Evolutionary conservation across 2,113 vertebrate genomes (phyloP), one percentile per base, ranked within the genome.

Genomic region (Accipiter cooperii): DNA sequence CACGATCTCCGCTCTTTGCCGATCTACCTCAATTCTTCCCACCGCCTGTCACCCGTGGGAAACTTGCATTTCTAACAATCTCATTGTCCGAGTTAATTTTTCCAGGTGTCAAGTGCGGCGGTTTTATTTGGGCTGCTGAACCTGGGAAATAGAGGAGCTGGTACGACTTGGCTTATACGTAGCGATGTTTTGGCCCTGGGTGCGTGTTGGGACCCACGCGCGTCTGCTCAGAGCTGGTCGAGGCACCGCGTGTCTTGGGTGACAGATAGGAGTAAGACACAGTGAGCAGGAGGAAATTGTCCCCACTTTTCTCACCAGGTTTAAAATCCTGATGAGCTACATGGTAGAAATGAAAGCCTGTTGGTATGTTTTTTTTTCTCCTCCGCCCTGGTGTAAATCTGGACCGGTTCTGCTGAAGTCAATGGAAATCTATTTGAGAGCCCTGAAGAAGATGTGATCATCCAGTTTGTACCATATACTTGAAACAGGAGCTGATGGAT

Each of bases 1-100:
- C 25, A 1, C 13, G 4, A 16, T 52, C 46, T 65, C 3, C 1
- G 5, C 76, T 38, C 38, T 57, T 26, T 22, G 49, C 49, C 2
- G 1, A 12, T 36, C 79, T n/a, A 2, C 10, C 58, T 29, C 64
- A 20, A 1, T 31, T 44, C 60, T 69, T 26, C 84, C 68, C 44
- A 8, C 12, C 2, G 5, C 33, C 63, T 6, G 3, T 26, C 63
- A 34, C 9, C 49, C 2, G 1, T 3, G 3, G 71, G 44, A 24
- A 83, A 19, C 21, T 28, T 4, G 3, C 31, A 2, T 8, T 68
- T n/a, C 40, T 54, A 20, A 4, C 24, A 34, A 24, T 8, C 19
- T 57, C 49, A 4, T 9, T 0, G 7, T 4, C 74, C 0, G 1
- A 10, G 26, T 3, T 14, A 6, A 6, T 4, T 8, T 42, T 28